phyloP scores from a whole-genome alignment of 2,888 invertebrate species.

The Amphipyra tragopoginis region DNA sequence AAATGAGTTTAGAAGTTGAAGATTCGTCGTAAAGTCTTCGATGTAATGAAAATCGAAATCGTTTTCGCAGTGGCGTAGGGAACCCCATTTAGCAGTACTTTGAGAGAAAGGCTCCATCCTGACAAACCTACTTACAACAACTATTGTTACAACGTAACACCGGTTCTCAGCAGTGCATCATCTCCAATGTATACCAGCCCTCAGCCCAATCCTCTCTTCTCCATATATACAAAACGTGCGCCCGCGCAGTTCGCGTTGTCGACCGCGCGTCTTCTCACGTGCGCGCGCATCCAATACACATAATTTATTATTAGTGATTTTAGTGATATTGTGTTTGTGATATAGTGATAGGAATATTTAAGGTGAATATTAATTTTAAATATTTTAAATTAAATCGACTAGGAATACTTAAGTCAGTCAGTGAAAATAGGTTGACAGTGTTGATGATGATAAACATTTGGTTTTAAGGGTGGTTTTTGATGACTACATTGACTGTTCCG shows the following conservation, averaged over 20 bases:
- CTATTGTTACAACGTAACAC: background rate
- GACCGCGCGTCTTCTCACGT: conserved; percentile 67
- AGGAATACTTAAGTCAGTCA: too few relatives aligned
- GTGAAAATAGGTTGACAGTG: too few relatives aligned
- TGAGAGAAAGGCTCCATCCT: too few relatives aligned
- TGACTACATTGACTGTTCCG: too few relatives aligned
- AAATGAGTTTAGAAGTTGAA: too few relatives aligned
- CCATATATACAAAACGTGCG: conserved; percentile 67
- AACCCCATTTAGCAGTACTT: too few relatives aligned
- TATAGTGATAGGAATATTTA: conserved; percentile 32
- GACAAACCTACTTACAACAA: too few relatives aligned
- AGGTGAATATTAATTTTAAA: conserved; percentile 29
- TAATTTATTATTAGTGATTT: conserved; percentile 49
- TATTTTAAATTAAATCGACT: background rate
- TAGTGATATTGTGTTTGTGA: conserved; percentile 46
- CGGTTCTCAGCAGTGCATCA: background rate
- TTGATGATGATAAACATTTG: too few relatives aligned
- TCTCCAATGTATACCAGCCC: conserved; percentile 34
- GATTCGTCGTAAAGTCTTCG: too few relatives aligned
- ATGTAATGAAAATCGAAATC: too few relatives aligned
- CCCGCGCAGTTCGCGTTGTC: conserved; percentile 65
- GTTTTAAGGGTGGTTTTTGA: too few relatives aligned
- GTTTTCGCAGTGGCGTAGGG: too few relatives aligned
- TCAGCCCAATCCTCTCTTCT: conserved; percentile 52
- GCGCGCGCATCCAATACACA: conserved; percentile 52